Base-by-base conservation (phyloP, 2,888 invertebrate species). In the Ormyrus nitidulus region DNA sequence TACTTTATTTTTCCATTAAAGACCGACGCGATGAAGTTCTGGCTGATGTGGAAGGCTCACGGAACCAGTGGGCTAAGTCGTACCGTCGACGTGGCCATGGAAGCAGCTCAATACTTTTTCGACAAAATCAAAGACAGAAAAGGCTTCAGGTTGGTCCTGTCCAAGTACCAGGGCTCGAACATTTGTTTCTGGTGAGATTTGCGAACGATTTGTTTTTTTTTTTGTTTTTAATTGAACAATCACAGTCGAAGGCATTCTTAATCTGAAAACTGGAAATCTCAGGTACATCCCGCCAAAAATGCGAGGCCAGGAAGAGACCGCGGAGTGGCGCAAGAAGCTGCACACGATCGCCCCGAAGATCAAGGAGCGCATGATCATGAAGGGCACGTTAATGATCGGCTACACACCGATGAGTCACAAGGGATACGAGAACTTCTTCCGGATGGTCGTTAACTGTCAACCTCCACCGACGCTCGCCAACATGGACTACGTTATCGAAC, bases 21-120 rank as follows among this genome's bases (percentile, higher is more conserved):
- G 93, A 93, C 96, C 74, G 98, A 98, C 89, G 95, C 96, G 1
- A 95, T 98, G 88, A 98, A 98, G 90, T 92, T 98, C 6, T 98
- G 98, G 98, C 90, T 97, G 83, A 96, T 97, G 95, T 96, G 98
- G 94, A 95, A 96, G 88, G 95, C 96, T 0, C 92, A 95, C 0
- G 96, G 96, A 0, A 93, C 94, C 68, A 86, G 86, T 0, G 94
- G 94, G 0, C 91, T 95, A 1, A 91, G 91, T 66, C 84, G 87
- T 0, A 91, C 94, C 0, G 92, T 95, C 0, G 95, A 96, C 84
- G 92, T 92, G 70, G 93, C 94, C 0, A 93, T 96, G 91, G 91
- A 92, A 2, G 91, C 92, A 73, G 93, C 94, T 0, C 92, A 90
- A 85, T 92, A 91, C 85, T 93, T 95, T 83, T 87, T 91, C 58